Base-by-base conservation (phyloP, 2,797 vertebrate genomes). In the Hephaestus fuliginosus region DNA sequence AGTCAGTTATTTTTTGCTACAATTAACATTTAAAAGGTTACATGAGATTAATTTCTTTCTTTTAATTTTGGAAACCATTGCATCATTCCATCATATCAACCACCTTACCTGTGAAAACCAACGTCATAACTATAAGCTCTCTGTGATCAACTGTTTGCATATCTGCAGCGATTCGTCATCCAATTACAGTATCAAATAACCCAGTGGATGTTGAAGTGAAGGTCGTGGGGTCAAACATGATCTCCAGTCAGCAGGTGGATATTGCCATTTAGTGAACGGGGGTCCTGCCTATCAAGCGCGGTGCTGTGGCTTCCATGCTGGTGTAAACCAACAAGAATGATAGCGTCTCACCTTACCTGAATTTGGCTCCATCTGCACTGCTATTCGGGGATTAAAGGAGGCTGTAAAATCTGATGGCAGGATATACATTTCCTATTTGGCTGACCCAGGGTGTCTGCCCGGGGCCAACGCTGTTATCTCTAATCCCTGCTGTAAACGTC, bases 341-440 rank as follows among this genome's bases (percentile, higher is more conserved):
- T 76, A 15, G 57, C 22, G 5, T 87, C 86, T 91, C 91, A 90
- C 75, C 79, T 89, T 79, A 84, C 87, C 82, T 81, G 57, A 75
- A 74, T 85, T 89, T 66, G 78, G 87, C 78, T 88, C 88, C 78
- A 89, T 88, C 87, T 88, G 86, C 67, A 11, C 83, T 57, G 78
- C 78, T 81, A 85, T 88, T 86, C 20, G 1, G 64, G 86, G 83
- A 89, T 91, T 92, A 89, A 75, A 81, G 20, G 39, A 11, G 76
- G 82, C 70, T 73, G 78, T 92, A 86, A 91, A 92, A 91, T 81
- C 62, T 81, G 88, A 91, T 90, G 83, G 83, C 76, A 82, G 74
- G 83, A 86, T 89, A 89, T 87, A 86, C 72, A 58, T 85, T 91
- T 89, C 83, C 87, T 72, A 70, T 89, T 83, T 88, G 83, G 86